phyloP scores from a whole-genome alignment of 2,113 vertebrate genomes.

The Pyrgilauda ruficollis region DNA sequence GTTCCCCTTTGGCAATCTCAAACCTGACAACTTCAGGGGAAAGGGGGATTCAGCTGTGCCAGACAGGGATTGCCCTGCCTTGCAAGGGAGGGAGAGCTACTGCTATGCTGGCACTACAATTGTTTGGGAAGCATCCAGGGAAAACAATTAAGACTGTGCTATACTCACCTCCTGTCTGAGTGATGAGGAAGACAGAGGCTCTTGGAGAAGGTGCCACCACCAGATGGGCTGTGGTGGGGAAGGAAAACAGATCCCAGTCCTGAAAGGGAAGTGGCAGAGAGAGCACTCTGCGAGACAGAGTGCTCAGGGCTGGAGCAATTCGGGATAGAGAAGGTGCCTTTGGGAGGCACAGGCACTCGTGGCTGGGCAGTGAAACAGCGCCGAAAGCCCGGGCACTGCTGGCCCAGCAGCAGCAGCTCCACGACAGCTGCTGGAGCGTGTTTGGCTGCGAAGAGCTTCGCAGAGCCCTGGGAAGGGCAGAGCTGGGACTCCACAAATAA shows the following conservation, averaged over 20 bases:
- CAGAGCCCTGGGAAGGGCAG: not conserved
- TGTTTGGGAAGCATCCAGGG: not conserved
- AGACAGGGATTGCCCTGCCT: not conserved
- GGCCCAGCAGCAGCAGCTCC: not conserved
- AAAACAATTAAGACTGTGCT: not conserved
- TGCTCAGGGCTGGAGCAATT: not conserved
- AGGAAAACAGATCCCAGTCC: not conserved
- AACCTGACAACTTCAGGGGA: not conserved
- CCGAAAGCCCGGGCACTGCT: rapidly evolving
- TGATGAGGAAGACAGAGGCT: not conserved
- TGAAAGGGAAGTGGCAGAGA: not conserved
- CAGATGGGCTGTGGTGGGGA: not conserved
- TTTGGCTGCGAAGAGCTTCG: not conserved
- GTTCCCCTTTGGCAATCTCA: not conserved
- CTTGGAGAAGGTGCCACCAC: not conserved
- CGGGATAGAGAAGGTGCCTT: not conserved
- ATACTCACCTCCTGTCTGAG: not conserved
- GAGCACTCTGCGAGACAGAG: not conserved
- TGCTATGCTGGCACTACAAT: not conserved
- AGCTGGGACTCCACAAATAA: not conserved
- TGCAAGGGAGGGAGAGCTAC: not conserved
- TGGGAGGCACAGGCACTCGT: not conserved
- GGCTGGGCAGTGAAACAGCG: not conserved
- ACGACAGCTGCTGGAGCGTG: not conserved
- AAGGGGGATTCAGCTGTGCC: not conserved